Percentiles rank a stretch among this genome's conserved stretches.
Evolutionary conservation across 2,797 vertebrate species (phyloP).

Genomic region (Novumbra hubbsi): DNA sequence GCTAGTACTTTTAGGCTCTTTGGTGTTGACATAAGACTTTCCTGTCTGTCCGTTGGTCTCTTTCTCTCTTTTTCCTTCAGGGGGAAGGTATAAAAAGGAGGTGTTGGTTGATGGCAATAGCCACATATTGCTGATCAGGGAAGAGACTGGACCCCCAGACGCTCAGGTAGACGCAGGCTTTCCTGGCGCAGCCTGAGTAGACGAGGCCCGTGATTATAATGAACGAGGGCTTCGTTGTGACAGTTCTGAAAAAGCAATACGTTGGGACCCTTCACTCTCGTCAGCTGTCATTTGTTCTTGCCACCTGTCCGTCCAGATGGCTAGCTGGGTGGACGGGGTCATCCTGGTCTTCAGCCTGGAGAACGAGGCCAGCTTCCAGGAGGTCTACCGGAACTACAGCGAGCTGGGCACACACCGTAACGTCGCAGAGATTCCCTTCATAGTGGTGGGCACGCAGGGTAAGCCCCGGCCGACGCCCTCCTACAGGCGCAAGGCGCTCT

Average conservation of each 20-base stretch:
- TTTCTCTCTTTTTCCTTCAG: slow-evolving; percentile 56
- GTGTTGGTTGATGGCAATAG: slow-evolving; percentile 89
- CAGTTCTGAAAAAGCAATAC: neutral
- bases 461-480: slow-evolving; percentile 36
- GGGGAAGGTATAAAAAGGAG: slow-evolving; percentile 90
- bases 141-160: slow-evolving; percentile 84
- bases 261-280: neutral
- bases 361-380: slow-evolving; percentile 90
- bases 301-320: slow-evolving; percentile 72
- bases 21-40: no score
- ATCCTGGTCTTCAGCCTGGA: slow-evolving; percentile 96
- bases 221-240: neutral
- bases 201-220: neutral
- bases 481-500: neutral
- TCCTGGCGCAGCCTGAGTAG: slow-evolving; percentile 4
- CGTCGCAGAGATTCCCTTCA: slow-evolving; percentile 79
- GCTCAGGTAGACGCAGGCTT: slow-evolving; percentile 72
- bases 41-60: neutral
- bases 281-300: neutral
- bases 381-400: slow-evolving; percentile 83
- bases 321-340: slow-evolving; percentile 89
- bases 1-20: neutral
- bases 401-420: slow-evolving; percentile 79
- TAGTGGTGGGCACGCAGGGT: slow-evolving; percentile 93
- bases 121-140: slow-evolving; percentile 88